Evolutionary conservation across 2,888 invertebrate genomes (phyloP).

Genomic region (Diarsia brunnea): DNA sequence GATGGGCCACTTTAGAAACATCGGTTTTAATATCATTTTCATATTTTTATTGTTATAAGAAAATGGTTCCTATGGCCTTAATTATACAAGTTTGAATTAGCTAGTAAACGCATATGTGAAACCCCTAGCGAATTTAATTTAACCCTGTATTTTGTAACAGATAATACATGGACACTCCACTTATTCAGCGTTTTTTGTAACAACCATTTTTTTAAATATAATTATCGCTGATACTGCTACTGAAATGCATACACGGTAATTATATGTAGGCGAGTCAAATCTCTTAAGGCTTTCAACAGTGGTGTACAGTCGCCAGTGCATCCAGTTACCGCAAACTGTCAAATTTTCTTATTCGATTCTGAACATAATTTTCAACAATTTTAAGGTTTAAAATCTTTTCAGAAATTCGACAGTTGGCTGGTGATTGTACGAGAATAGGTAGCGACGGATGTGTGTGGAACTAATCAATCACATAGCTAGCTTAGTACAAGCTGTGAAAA

Average conservation of each 20-base stretch:
- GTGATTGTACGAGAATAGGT: neutral
- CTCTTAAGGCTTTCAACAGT: too few species aligned
- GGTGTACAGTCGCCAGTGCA: too few species aligned
- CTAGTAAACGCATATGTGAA: neutral
- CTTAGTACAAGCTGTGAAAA: neutral
- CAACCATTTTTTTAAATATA: too few species aligned
- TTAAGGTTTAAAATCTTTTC: too few species aligned
- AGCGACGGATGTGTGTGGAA: neutral
- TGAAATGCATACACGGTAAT: too few species aligned
- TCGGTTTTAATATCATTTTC: neutral
- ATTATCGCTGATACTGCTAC: too few species aligned
- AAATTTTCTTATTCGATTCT: too few species aligned
- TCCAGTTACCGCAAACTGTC: too few species aligned
- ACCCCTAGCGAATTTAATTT: neutral
- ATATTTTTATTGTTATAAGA: neutral
- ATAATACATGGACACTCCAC: neutral
- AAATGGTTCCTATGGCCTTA: neutral
- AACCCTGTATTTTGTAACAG: neutral
- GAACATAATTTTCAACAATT: too few species aligned
- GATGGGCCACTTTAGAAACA: slow-evolving; percentile 28
- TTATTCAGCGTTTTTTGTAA: too few species aligned
- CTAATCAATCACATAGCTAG: neutral
- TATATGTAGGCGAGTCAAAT: too few species aligned
- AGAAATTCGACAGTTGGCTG: too few species aligned
- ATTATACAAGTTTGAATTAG: neutral